A percentile compares a stretch with the other conserved stretches of the same genome.
These are phyloP conservation scores for Sander vitreus DNA, from an alignment of 2,113 vertebrate species.

Conservation along the genomic window DNA sequence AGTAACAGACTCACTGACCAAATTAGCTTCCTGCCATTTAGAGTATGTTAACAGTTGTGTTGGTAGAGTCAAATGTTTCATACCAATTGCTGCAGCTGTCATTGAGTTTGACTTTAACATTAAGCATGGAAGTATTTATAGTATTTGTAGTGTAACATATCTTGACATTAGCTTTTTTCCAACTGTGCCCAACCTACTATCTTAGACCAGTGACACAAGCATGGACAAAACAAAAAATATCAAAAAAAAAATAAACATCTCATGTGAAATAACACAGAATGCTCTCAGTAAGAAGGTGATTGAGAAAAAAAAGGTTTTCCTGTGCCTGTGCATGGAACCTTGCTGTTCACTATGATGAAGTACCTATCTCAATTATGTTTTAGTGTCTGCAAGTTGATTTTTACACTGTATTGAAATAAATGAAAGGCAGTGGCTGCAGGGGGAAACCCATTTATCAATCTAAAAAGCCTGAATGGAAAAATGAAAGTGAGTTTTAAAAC, in stretches of 20 bases:
- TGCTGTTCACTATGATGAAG: slow-evolving; percentile 28
- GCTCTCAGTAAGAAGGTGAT: background rate
- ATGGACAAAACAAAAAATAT: background rate
- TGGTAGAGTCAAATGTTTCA: background rate
- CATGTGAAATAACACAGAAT: background rate
- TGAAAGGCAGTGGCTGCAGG: slow-evolving; percentile 30
- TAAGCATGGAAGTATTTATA: background rate
- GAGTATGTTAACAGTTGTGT: background rate
- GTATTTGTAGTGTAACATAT: no score
- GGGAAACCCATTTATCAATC: slow-evolving; percentile 34
- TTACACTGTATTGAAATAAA: slow-evolving; percentile 45
- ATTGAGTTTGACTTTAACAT: background rate
- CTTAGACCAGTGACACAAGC: background rate
- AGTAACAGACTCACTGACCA: no score
- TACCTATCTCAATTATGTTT: slow-evolving; percentile 39
- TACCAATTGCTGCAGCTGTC: background rate
- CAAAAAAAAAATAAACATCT: accelerated
- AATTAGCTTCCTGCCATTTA: no score
- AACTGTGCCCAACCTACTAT: background rate
- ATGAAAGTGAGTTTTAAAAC: slow-evolving; percentile 16
- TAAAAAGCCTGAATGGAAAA: slow-evolving; percentile 33
- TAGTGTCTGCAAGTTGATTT: slow-evolving; percentile 21
- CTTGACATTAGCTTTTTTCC: background rate
- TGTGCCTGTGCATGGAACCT: background rate
- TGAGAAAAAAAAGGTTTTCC: background rate